phyloP scores from a whole-genome alignment of 2,888 invertebrate genomes.

The Alitta virens region DNA sequence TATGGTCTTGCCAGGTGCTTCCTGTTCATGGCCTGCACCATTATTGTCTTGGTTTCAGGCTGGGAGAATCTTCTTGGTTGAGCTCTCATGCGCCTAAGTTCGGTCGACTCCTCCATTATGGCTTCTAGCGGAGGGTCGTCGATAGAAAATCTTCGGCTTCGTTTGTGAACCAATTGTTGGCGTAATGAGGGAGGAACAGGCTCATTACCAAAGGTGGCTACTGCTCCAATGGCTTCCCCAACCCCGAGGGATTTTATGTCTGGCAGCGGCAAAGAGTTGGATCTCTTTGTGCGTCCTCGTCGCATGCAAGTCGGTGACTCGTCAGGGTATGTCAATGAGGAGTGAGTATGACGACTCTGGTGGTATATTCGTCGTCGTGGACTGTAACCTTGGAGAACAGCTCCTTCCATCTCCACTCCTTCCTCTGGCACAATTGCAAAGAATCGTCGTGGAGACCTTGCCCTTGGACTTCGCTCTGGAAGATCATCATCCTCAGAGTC shows the following conservation, averaged over 20 bases:
- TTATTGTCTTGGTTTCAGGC: no score
- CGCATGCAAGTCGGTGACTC: constrained; percentile 3
- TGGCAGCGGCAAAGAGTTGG: constrained; percentile 18
- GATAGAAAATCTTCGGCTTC: constrained; percentile 12
- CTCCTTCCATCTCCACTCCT: neutral
- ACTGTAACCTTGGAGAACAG: neutral
- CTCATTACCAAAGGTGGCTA: constrained; percentile 1
- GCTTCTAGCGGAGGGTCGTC: constrained; percentile 13
- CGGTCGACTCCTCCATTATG: constrained; percentile 11
- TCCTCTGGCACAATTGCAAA: constrained; percentile 12
- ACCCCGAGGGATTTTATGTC: constrained; percentile 4
- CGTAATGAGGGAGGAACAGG: neutral
- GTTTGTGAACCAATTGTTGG: constrained; percentile 8
- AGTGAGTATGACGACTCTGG: constrained; percentile 9
- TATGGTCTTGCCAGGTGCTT: no score
- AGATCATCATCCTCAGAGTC: constrained; percentile 11
- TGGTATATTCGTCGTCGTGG: constrained; percentile 7
- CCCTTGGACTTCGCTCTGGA: constrained; percentile 2
- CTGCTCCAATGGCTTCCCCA: constrained; percentile 11
- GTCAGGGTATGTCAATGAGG: constrained; percentile 3
- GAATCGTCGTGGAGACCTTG: constrained; percentile 9
- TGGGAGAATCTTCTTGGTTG: no score
- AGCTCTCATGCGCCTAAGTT: constrained; percentile 4
- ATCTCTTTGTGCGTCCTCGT: constrained; percentile 6
- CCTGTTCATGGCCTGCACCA: no score